Base-by-base conservation (phyloP, 1,140 invertebrate species). In the Radopholus similis region DNA sequence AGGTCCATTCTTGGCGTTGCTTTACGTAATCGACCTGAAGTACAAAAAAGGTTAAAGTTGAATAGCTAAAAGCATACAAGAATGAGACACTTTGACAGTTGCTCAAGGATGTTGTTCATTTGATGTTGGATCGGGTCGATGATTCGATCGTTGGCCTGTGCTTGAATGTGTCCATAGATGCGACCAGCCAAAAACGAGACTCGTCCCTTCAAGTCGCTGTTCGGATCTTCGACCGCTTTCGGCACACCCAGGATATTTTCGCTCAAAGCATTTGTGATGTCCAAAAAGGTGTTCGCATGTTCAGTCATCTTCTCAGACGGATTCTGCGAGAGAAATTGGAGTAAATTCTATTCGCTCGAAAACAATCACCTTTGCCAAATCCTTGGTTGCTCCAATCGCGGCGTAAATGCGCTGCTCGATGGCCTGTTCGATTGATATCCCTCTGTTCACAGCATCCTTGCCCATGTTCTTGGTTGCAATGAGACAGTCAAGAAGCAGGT, bases 231-330 rank as follows among this genome's bases (percentile, higher is more conserved):
- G 13, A 35, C 28, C 2, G 56, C 49, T 9, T 30, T 32, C 44
- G 32, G 26, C 4, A 71, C 55, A 8, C 55, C 26, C 26, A 71
- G 34, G n/a, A 71, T 18, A 2, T 57, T 67, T 18, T 71, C 70
- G 49, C 59, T 70, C 1, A 73, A 44, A 18, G 58, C 40, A 38
- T 72, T 73, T 13, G 59, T 30, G 4, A 72, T 37, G 37, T 71
- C 70, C 28, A 71, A 38, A 37, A 73, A 64, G 15, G 58, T 49
- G 56, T 71, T 71, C 23, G 70, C 70, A 54, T 71, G 70, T 26
- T 62, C 70, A 54, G 30, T 58, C 34, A 51, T 11, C 32, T 71
- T 73, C 28, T 44, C 51, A 2, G 60, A 44, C 4, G 67, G 70
- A 32, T 71, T 42, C 71, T 64, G 35, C n/a, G 56, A 15, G 11